These are phyloP conservation scores for Macrobrachium rosenbergii DNA, from an alignment of 1,140 invertebrate species.

Conservation along the genomic window DNA sequence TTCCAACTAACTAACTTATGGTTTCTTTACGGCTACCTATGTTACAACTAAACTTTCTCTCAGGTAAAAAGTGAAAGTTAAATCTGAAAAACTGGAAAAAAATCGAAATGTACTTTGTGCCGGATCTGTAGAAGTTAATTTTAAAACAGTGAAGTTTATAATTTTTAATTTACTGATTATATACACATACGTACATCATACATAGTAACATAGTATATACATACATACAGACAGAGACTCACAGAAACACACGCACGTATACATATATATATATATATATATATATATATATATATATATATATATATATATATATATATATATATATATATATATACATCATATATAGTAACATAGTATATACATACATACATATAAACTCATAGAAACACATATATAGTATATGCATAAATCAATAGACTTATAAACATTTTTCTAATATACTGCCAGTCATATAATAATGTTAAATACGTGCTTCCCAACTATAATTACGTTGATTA, in stretches of 20 bases:
- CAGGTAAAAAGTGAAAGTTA: too few relatives aligned
- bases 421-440: background rate
- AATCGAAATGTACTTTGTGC: too few relatives aligned
- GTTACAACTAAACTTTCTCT: too few relatives aligned
- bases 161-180: background rate
- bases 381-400: background rate
- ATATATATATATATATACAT: background rate
- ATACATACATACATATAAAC: background rate
- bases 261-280: slow-evolving; percentile 4
- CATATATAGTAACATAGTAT: background rate
- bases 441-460: too few relatives aligned
- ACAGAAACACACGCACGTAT: background rate
- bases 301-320: background rate
- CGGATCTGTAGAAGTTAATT: too few relatives aligned
- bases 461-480: background rate
- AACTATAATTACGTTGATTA: too few relatives aligned
- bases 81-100: too few relatives aligned
- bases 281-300: background rate
- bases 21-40: too few relatives aligned
- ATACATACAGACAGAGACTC: background rate
- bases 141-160: too few relatives aligned
- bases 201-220: background rate
- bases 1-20: too few relatives aligned
- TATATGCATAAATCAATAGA: background rate
- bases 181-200: slow-evolving; percentile 15